These are phyloP conservation scores for Lithophane semibrunnea DNA, from an alignment of 2,888 invertebrate genomes.

Conservation along the genomic window DNA sequence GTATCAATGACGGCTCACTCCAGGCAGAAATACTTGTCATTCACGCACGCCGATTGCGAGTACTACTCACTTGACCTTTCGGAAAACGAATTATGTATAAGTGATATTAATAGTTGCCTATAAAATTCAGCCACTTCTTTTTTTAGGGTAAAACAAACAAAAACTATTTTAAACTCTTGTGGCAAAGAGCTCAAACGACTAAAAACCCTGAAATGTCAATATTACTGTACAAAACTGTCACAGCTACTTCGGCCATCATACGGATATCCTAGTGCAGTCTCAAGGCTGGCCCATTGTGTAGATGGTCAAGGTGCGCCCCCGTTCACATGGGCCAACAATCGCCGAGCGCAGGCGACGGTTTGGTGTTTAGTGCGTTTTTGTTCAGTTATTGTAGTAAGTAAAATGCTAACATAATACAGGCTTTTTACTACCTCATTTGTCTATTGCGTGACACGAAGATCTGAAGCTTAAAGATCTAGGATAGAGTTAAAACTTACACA, in stretches of 20 bases:
- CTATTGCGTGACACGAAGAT: conserved; percentile 45
- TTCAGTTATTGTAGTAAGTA: conserved; percentile 58
- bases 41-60: no score
- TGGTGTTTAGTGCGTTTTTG: conserved; percentile 44
- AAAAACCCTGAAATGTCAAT: conserved; percentile 1
- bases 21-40: no score
- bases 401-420: conserved; percentile 55
- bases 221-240: conserved; percentile 34
- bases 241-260: conserved; percentile 33
- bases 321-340: conserved; percentile 77
- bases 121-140: background rate
- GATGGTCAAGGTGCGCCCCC: conserved; percentile 79
- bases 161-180: background rate
- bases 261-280: conserved; percentile 69
- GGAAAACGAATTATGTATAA: background rate
- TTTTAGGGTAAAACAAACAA: background rate
- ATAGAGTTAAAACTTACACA: conserved; percentile 36
- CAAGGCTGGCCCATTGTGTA: conserved; percentile 58
- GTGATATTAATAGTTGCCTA: background rate
- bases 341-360: conserved; percentile 55
- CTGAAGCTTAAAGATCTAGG: conserved; percentile 39
- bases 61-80: no score
- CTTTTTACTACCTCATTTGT: conserved; percentile 41
- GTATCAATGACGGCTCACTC: no score
- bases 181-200: background rate